These are phyloP conservation scores for Nannoperca australis DNA, from an alignment of 2,797 vertebrate genomes.

Conservation along the genomic window DNA sequence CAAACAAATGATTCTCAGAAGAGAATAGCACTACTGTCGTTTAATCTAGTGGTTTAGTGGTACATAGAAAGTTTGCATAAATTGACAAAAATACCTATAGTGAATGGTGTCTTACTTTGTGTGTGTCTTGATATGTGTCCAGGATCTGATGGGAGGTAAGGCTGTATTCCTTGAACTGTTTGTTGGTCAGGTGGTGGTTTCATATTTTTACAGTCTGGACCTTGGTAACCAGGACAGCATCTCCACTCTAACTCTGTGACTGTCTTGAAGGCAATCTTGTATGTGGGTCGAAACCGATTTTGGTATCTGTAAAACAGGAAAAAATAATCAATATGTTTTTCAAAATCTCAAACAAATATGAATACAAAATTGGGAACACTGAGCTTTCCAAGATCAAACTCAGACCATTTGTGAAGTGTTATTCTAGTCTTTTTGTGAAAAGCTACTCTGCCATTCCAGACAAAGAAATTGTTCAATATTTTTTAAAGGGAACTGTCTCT, in stretches of 20 bases:
- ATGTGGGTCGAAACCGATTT: slow-evolving; percentile 91
- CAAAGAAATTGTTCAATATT: slow-evolving; percentile 7
- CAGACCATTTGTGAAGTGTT: background rate
- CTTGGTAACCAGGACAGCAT: slow-evolving; percentile 95
- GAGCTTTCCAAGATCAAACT: slow-evolving; percentile 8
- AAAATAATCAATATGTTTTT: background rate
- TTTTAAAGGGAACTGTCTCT: slow-evolving; percentile 20
- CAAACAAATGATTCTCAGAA: background rate
- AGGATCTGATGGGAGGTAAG: slow-evolving; percentile 62
- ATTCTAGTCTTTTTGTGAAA: background rate
- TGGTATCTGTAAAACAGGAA: slow-evolving; percentile 85
- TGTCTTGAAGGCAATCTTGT: slow-evolving; percentile 91
- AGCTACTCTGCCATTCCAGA: slow-evolving; percentile 3
- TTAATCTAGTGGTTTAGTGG: background rate
- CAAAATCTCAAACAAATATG: slow-evolving; percentile 5
- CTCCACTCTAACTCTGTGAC: slow-evolving; percentile 96
- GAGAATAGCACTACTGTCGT: background rate
- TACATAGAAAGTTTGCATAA: background rate
- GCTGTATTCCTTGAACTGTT: slow-evolving; percentile 60
- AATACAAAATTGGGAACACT: slow-evolving; percentile 4
- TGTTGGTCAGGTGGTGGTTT: slow-evolving; percentile 83
- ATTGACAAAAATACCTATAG: background rate
- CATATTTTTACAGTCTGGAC: slow-evolving; percentile 91
- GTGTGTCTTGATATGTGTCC: slow-evolving; percentile 72
- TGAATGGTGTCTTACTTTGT: slow-evolving; percentile 75